These are phyloP conservation scores for Steinernema scapterisci DNA, from an alignment of 2,888 invertebrate genomes.

Conservation along the genomic window DNA sequence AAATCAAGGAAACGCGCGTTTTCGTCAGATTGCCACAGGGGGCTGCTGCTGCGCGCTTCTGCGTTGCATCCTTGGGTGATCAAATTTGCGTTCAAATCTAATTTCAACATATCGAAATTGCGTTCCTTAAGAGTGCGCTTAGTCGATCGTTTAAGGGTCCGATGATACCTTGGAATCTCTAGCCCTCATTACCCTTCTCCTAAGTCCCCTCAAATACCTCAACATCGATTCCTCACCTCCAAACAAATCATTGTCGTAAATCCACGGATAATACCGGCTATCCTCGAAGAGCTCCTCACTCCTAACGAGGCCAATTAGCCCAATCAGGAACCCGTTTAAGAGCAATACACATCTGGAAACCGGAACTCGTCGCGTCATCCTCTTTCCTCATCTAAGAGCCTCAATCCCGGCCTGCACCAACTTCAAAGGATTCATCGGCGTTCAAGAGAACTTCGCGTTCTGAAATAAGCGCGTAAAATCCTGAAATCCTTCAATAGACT, in stretches of 20 bases:
- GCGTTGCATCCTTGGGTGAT: too few species aligned
- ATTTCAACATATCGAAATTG: constrained; percentile 29
- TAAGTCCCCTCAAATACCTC: background rate
- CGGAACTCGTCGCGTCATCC: too few species aligned
- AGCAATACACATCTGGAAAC: too few species aligned
- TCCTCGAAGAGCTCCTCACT: constrained; percentile 3
- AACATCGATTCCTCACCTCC: constrained; percentile 39
- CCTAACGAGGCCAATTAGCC: too few species aligned
- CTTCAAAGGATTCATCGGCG: constrained; percentile 10
- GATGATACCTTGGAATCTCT: too few species aligned
- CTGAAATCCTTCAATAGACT: too few species aligned
- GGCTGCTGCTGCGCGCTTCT: background rate
- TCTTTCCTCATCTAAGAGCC: too few species aligned
- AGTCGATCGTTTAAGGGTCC: too few species aligned
- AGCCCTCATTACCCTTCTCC: background rate
- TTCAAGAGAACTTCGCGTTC: background rate
- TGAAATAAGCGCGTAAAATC: background rate
- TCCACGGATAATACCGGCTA: constrained; percentile 48
- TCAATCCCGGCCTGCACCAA: too few species aligned
- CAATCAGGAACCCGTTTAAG: too few species aligned
- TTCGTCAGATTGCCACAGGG: constrained; percentile 26
- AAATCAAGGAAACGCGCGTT: constrained; percentile 3
- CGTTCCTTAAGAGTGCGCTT: background rate
- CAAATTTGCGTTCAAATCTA: constrained; percentile 19
- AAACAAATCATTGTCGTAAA: constrained; percentile 52